Evolutionary conservation across 2,888 invertebrate species (phyloP).

Genomic region (Therioaphis trifolii): DNA sequence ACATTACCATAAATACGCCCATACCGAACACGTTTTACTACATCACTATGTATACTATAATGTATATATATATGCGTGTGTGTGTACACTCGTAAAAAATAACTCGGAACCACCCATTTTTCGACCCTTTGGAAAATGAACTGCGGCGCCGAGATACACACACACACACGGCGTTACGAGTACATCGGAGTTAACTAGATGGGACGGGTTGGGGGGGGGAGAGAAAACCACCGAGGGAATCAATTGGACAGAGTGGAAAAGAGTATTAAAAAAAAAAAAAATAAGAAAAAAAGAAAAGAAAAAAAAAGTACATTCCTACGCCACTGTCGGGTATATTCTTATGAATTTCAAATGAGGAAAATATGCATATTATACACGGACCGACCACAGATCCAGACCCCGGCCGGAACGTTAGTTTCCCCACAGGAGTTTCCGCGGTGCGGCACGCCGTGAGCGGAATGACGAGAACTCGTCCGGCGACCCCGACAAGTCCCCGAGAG

Average conservation of each 20-base stretch:
- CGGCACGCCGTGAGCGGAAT: no score
- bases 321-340: slow-evolving; percentile 9
- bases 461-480: not conserved
- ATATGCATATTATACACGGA: slow-evolving; percentile 19
- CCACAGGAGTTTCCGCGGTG: slow-evolving; percentile 2
- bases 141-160: slow-evolving; percentile 1
- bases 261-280: slow-evolving; percentile 49
- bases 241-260: slow-evolving; percentile 61
- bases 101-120: slow-evolving; percentile 54
- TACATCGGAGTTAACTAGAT: slow-evolving; percentile 29
- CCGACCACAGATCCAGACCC: not conserved
- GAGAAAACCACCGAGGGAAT: slow-evolving; percentile 42
- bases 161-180: not conserved
- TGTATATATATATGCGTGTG: no score
- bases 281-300: no score
- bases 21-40: slow-evolving; percentile 50
- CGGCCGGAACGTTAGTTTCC: slow-evolving; percentile 1
- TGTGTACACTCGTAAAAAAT: slow-evolving; percentile 52
- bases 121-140: slow-evolving; percentile 53
- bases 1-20: slow-evolving; percentile 60
- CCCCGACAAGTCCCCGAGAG: no score
- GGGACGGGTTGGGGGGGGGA: no score
- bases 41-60: no score
- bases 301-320: slow-evolving; percentile 43
- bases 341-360: slow-evolving; percentile 57